phyloP scores from a whole-genome alignment of 2,797 vertebrate genomes.

The Anguilla anguilla region DNA sequence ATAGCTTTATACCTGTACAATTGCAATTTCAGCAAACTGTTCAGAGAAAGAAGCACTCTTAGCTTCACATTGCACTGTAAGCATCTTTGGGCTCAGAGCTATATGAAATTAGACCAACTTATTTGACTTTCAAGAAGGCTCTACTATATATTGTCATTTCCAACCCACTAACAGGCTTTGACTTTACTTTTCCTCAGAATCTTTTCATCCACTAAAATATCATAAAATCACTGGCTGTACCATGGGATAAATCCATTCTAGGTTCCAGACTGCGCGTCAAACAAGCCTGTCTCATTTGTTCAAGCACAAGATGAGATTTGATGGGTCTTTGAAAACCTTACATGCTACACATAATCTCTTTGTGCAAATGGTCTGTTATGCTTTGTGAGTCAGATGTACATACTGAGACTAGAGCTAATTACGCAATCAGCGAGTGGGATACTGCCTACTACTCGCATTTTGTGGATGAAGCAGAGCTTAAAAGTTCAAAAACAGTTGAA shows the following conservation, averaged over 20 bases:
- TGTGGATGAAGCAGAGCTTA: too few species aligned
- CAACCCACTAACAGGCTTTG: neutral
- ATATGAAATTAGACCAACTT: neutral
- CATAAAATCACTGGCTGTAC: neutral
- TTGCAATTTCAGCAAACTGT: neutral
- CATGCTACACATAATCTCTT: neutral
- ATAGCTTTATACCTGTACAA: too few species aligned
- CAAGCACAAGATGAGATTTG: constrained; percentile 43
- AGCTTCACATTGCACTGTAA: neutral
- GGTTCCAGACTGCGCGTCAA: neutral
- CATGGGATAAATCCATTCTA: neutral
- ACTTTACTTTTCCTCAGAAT: neutral
- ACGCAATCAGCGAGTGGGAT: too few species aligned
- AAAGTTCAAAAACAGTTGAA: too few species aligned
- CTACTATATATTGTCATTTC: neutral
- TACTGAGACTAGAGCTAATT: too few species aligned
- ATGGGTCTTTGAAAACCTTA: constrained; percentile 26
- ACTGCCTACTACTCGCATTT: too few species aligned
- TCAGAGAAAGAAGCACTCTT: neutral
- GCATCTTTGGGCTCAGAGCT: neutral
- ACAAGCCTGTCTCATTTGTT: constrained; percentile 27
- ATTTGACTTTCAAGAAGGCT: neutral
- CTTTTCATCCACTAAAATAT: neutral
- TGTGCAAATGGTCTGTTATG: constrained; percentile 12
- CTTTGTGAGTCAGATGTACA: too few species aligned